Base-by-base conservation (phyloP, 2,797 vertebrate species). In the Spondyliosoma cantharus region DNA sequence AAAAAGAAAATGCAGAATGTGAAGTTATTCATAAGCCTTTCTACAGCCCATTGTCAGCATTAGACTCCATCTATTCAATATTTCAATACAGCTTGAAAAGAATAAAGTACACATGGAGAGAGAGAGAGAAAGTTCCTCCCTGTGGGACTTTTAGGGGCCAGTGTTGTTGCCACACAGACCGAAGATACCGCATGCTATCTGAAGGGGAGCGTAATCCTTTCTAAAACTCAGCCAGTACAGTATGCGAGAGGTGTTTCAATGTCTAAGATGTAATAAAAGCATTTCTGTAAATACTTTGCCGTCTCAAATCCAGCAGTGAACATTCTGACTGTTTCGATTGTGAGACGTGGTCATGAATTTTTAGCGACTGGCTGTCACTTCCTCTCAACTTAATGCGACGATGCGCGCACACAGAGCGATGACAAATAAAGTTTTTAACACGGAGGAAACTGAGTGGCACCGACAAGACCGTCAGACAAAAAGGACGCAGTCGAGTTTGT, bases 11-110 rank as follows among this genome's bases (percentile, higher is more conserved):
- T 32, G 74, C 78, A 77, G 64, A 60, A 75, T 86, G 86, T 81
- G 84, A 86, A 88, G 86, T 78, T 91, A 89, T 91, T 93, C 85
- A 90, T 88, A 87, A 82, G 86, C 68, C 73, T 91, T 94, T 29
- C 93, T 88, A 91, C 71, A 90, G 82, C 91, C 81, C 81, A 89
- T 90, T 93, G 91, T 94, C 90, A 91, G 87, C 89, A 88, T 92
- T 89, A 90, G 85, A 89, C 87, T 82, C 72, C 79, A 85, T 90
- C 91, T 93, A 82, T 93, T 95, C 86, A 94, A 94, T 94, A 91
- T 93, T 95, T 94, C 89, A 94, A 90, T 89, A 82, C 83, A 76
- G 72, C 89, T 87, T 22, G 78, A 83, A 78, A 81, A 80, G 84
- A 88, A 83, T 77, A 64, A 82, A 87, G 77, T 77, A 83, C 76